Evolutionary conservation across 2,888 invertebrate genomes (phyloP).

Genomic region (Melanchra persicariae): DNA sequence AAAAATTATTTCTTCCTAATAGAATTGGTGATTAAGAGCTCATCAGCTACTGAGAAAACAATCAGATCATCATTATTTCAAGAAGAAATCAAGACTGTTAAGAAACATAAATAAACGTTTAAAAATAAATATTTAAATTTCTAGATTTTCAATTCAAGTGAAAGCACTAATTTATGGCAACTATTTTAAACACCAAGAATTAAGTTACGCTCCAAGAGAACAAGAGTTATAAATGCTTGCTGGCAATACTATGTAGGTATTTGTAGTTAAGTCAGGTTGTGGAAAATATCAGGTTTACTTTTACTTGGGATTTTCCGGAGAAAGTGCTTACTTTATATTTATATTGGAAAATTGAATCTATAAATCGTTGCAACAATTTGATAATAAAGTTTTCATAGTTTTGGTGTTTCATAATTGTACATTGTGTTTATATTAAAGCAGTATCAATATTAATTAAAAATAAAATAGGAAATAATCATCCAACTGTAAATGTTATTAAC

Average conservation of each 20-base stretch:
- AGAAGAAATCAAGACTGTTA: not conserved
- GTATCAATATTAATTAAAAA: not conserved
- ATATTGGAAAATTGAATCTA: conserved; percentile 35
- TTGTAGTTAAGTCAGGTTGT: conserved; percentile 55
- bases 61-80: not conserved
- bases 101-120: not conserved
- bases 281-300: conserved; percentile 55
- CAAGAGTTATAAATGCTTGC: conserved; percentile 48
- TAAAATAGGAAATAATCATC: not conserved
- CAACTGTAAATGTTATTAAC: not conserved
- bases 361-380: not conserved
- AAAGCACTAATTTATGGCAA: conserved; percentile 23
- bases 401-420: too few relatives aligned
- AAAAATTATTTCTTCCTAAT: not conserved
- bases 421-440: too few relatives aligned
- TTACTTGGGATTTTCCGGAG: conserved; percentile 58
- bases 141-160: conserved; percentile 1
- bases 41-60: too few relatives aligned
- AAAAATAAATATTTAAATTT: not conserved
- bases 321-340: conserved; percentile 54
- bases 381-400: not conserved
- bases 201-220: conserved; percentile 33
- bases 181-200: conserved; percentile 45
- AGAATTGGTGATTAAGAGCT: not conserved
- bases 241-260: conserved; percentile 50